Evolutionary conservation across 2,888 invertebrate species (phyloP), one percentile per base, ranked within the genome.

Genomic region (Andrena flavipes): DNA sequence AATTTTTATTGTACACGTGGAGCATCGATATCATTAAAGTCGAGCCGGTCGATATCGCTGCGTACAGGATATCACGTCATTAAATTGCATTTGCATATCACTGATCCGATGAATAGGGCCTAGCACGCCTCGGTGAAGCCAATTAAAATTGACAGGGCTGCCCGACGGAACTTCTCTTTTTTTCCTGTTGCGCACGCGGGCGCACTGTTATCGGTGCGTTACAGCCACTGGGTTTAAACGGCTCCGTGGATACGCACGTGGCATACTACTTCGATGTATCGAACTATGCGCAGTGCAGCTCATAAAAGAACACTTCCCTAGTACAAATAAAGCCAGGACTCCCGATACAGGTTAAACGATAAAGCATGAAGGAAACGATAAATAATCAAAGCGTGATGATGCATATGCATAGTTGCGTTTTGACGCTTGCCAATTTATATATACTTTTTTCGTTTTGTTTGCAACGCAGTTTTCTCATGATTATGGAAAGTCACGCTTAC

Each of bases 41-140:
- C 81, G 83, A 78, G 77, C 83, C 86, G 80, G 77, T 80, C 84
- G 84, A 84, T 85, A 84, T 82, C 82, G 88, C 88, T 86, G 84
- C 87, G 87, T 90, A 90, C 87, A 87, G 89, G 84, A 91, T 91
- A 92, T 90, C 91, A 89, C 91, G 86, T 92, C 92, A 92, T 92
- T 92, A 92, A 92, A 92, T 92, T 92, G 90, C 91, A 92, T 92
- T 92, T 92, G 91, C 91, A 92, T 92, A 92, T 92, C 90, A 89
- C 86, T 88, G 90, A 91, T 91, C 91, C 91, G 88, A 86, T 90
- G 91, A 91, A 91, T 91, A 88, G 90, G 87, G 89, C 80, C 89
- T 85, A 85, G 88, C 88, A 91, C 86, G 91, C 87, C 87, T 89
- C 89, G 88, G 88, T 89, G 91, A 87, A 91, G 91, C 89, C 91